A percentile compares a stretch with the other conserved stretches of the same genome.
Conservation (phyloP, 1,140 invertebrate genomes). For the Ceratina calcarata region DNA sequence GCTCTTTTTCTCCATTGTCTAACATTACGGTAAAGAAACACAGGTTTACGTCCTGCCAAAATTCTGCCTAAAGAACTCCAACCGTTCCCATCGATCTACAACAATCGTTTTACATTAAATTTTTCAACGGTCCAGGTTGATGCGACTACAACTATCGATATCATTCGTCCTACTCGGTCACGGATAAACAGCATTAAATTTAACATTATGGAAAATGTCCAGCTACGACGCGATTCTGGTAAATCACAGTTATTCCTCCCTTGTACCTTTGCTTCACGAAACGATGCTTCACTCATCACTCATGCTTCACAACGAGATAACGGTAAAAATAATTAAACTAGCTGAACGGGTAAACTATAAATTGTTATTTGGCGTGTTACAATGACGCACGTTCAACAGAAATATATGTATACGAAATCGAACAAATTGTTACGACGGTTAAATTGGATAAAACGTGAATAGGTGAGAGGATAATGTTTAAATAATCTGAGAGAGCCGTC, state of each 20-base stretch:
- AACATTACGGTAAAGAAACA: constrained; percentile 84
- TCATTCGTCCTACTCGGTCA: not conserved
- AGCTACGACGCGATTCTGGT: constrained; percentile 7
- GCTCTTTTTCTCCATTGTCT: constrained; percentile 78
- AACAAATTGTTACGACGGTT: not conserved
- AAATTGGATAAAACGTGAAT: constrained; percentile 7
- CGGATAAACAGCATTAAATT: constrained; percentile 12
- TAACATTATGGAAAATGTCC: constrained; percentile 9
- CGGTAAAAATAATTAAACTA: not conserved
- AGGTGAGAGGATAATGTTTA: constrained; percentile 14
- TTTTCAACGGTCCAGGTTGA: constrained; percentile 30
- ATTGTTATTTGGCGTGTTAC: constrained; percentile 3
- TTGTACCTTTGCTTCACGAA: no score
- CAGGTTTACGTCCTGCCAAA: constrained; percentile 81
- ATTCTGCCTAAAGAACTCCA: constrained; percentile 75
- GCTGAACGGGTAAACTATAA: not conserved
- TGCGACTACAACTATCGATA: constrained; percentile 9
- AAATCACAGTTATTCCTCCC: constrained; percentile 42
- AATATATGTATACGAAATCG: not conserved
- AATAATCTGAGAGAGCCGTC: not conserved
- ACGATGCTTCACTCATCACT: no score
- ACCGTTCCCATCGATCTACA: constrained; percentile 78
- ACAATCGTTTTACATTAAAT: constrained; percentile 65
- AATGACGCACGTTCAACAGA: constrained; percentile 2
- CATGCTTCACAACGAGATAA: not conserved